Conservation (phyloP, 30 jellyfish, hydroid and myxozoan species). For the Aurelia sp. region DNA sequence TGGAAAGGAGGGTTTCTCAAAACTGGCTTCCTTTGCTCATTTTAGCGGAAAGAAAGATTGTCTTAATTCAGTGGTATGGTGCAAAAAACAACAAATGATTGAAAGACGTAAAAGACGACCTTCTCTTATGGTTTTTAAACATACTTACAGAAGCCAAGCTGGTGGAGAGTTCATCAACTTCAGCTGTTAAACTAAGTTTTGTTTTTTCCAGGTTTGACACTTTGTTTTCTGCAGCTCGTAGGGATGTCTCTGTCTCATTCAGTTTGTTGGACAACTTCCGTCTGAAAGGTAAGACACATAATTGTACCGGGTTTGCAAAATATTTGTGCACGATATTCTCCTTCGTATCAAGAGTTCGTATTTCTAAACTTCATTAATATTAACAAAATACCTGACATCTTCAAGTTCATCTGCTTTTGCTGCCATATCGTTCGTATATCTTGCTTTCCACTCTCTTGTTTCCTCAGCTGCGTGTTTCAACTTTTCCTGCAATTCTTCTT, state of each 20-base stretch:
- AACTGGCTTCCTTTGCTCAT: too few relatives aligned
- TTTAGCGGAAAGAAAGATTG: too few relatives aligned
- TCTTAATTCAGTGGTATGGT: too few relatives aligned
- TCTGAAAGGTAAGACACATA: neutral
- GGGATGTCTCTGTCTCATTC: constrained; percentile 61
- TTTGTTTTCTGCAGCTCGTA: constrained; percentile 52
- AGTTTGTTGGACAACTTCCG: constrained; percentile 48
- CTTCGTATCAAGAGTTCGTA: too few relatives aligned
- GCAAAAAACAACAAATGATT: too few relatives aligned
- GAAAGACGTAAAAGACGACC: too few relatives aligned
- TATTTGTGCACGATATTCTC: too few relatives aligned
- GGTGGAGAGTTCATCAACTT: constrained; percentile 24
- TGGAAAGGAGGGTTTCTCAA: too few relatives aligned
- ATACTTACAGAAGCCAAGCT: constrained; percentile 27
- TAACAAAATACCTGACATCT: constrained; percentile 36
- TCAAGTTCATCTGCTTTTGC: constrained; percentile 57
- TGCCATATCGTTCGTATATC: constrained; percentile 42
- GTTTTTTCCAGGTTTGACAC: constrained; percentile 48
- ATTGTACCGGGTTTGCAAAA: too few relatives aligned
- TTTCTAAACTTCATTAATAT: too few relatives aligned
- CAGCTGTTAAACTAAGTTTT: constrained; percentile 21
- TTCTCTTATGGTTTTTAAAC: neutral
- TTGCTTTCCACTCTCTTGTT: constrained; percentile 38
- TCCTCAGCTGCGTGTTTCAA: constrained; percentile 38
- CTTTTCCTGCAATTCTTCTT: constrained; percentile 35